Percentiles rank a stretch among this genome's conserved stretches.
phyloP scores from a whole-genome alignment of 2,797 vertebrate genomes.

The Trachops cirrhosus region DNA sequence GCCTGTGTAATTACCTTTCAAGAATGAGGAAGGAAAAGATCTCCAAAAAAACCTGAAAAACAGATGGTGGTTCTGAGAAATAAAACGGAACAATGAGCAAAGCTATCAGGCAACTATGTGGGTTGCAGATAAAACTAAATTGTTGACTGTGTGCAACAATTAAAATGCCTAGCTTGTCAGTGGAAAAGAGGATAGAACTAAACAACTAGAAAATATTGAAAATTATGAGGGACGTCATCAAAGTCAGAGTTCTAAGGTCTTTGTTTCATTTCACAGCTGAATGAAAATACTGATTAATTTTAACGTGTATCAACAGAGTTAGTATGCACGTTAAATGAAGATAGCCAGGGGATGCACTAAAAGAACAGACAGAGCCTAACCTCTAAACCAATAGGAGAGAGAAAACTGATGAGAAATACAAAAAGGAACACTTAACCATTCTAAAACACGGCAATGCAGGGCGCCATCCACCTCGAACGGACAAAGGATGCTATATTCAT shows the following conservation, averaged over 20 bases:
- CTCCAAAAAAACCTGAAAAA: not conserved
- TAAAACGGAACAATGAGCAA: not conserved
- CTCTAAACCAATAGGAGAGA: not conserved
- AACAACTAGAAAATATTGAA: not conserved
- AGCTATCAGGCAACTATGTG: not conserved
- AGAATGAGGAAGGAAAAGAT: constrained; percentile 29
- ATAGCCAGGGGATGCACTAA: not conserved
- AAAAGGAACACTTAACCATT: not conserved
- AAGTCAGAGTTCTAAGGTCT: not conserved
- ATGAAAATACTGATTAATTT: not conserved
- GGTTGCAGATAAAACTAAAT: not conserved
- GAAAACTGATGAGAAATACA: not conserved
- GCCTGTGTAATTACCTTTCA: constrained; percentile 24
- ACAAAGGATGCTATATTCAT: not conserved
- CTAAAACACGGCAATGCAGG: not conserved
- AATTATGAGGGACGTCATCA: not conserved
- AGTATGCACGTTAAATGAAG: not conserved
- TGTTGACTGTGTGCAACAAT: not conserved
- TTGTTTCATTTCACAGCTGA: not conserved
- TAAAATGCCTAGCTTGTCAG: not conserved
- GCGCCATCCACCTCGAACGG: not conserved
- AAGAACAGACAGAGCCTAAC: not conserved
- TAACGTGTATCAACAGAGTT: not conserved
- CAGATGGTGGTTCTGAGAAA: not conserved
- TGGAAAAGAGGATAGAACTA: not conserved